A percentile compares a stretch with the other conserved stretches of the same genome.
These are phyloP conservation scores for Epinephelus fuscoguttatus DNA, from an alignment of 2,113 vertebrate genomes.

Conservation along the genomic window DNA sequence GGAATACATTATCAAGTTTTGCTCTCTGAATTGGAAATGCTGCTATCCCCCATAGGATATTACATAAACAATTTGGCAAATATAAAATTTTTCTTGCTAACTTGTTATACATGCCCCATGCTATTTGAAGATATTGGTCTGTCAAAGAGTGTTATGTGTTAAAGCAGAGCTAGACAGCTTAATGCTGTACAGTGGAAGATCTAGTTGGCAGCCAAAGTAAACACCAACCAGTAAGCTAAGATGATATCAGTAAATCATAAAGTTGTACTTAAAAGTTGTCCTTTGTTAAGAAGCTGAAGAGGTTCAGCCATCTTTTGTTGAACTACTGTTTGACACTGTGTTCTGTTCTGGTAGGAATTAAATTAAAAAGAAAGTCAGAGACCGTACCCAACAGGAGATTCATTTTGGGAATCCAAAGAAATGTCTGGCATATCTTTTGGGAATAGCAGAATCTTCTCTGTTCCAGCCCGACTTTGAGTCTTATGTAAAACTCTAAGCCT, in stretches of 20 bases:
- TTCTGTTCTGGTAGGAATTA: background rate
- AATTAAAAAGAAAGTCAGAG: background rate
- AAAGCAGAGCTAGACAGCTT: background rate
- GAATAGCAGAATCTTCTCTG: background rate
- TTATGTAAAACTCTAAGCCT: background rate
- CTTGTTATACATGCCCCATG: background rate
- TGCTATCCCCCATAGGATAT: background rate
- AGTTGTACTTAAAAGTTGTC: background rate
- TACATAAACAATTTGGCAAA: background rate
- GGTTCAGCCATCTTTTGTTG: background rate
- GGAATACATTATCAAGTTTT: slow-evolving; percentile 28
- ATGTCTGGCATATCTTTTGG: background rate
- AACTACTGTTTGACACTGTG: background rate
- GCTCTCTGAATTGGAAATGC: slow-evolving; percentile 1
- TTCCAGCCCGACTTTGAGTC: background rate
- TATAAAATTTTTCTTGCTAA: background rate
- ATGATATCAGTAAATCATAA: background rate
- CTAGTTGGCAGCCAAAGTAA: background rate
- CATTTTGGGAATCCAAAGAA: too few species aligned
- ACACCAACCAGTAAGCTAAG: background rate
- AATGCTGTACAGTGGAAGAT: background rate
- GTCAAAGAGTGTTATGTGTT: background rate
- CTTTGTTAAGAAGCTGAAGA: background rate
- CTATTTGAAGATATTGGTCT: background rate
- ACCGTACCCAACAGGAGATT: background rate